Conservation (phyloP, 2,888 invertebrate genomes). For the Nomada hirtipes region DNA sequence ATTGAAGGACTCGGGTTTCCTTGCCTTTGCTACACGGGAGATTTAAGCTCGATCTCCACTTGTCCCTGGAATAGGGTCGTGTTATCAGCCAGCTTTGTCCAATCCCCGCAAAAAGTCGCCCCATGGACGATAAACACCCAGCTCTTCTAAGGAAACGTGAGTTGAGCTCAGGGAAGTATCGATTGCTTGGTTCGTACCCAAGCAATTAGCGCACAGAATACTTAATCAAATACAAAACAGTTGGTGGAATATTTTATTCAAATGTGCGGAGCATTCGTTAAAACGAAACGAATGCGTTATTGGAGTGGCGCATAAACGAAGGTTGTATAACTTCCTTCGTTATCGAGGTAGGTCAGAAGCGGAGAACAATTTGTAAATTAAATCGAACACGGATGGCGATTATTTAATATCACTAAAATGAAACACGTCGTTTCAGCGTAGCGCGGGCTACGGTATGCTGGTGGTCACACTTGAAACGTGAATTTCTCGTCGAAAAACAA, state of each 20-base stretch:
- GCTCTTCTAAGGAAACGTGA: neutral
- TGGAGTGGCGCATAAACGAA: neutral
- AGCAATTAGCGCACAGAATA: conserved; percentile 1
- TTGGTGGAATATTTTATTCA: neutral
- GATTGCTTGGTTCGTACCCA: conserved; percentile 1
- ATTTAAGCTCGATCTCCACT: conserved; percentile 46
- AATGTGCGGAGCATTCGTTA: neutral
- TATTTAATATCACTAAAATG: no score
- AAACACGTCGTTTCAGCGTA: no score
- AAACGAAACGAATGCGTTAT: neutral
- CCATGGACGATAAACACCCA: conserved; percentile 33
- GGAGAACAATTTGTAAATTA: neutral
- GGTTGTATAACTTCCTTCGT: conserved; percentile 15
- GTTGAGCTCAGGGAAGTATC: neutral
- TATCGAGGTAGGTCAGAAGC: neutral
- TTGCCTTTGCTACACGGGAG: conserved; percentile 41
- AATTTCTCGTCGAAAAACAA: neutral
- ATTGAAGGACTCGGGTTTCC: conserved; percentile 34
- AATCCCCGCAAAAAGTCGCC: conserved; percentile 27
- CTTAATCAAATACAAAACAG: neutral
- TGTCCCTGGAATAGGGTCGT: conserved; percentile 26
- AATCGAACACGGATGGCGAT: neutral
- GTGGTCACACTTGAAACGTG: conserved; percentile 28
- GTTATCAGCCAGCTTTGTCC: conserved; percentile 34
- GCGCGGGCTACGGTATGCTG: no score